These are phyloP conservation scores for Sceloporus tristichus DNA, from an alignment of 2,113 vertebrate species.

Conservation along the genomic window DNA sequence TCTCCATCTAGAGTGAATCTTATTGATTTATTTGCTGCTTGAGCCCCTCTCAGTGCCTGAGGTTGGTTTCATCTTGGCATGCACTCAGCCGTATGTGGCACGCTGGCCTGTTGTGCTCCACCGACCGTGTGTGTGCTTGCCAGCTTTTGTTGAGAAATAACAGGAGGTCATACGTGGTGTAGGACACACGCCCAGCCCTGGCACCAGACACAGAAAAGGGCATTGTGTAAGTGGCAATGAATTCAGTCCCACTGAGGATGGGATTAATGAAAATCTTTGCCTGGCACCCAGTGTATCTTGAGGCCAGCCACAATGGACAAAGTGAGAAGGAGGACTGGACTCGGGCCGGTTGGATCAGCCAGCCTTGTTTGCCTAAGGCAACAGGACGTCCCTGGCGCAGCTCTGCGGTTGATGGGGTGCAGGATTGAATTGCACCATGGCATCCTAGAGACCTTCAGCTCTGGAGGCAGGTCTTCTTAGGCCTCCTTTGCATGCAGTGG, in stretches of 20 bases:
- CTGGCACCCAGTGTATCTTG: conserved; percentile 61
- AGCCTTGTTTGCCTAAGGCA: conserved; percentile 49
- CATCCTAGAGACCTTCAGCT: too few species aligned
- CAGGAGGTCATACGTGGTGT: conserved; percentile 73
- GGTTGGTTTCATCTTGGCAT: conserved; percentile 75
- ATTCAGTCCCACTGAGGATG: conserved; percentile 76
- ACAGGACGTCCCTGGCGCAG: conserved; percentile 47
- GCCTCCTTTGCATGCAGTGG: too few species aligned
- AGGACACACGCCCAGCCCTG: conserved; percentile 69
- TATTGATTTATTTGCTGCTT: neutral
- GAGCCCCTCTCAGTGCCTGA: conserved; percentile 57
- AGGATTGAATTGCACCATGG: neutral
- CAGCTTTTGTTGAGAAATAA: conserved; percentile 77
- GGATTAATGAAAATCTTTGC: conserved; percentile 75
- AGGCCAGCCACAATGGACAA: conserved; percentile 52
- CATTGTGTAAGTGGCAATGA: conserved; percentile 77
- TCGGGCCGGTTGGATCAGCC: conserved; percentile 49
- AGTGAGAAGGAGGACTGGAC: conserved; percentile 57
- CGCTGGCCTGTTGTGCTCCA: conserved; percentile 72
- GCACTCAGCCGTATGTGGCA: conserved; percentile 68
- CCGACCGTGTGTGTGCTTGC: conserved; percentile 56
- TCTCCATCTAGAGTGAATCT: neutral
- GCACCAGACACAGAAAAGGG: conserved; percentile 69
- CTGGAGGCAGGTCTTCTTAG: too few species aligned
- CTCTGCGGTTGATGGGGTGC: conserved; percentile 14